Evolutionary conservation across 2,113 vertebrate species (phyloP), one percentile per base, ranked within the genome.

Genomic region (Egretta garzetta): DNA sequence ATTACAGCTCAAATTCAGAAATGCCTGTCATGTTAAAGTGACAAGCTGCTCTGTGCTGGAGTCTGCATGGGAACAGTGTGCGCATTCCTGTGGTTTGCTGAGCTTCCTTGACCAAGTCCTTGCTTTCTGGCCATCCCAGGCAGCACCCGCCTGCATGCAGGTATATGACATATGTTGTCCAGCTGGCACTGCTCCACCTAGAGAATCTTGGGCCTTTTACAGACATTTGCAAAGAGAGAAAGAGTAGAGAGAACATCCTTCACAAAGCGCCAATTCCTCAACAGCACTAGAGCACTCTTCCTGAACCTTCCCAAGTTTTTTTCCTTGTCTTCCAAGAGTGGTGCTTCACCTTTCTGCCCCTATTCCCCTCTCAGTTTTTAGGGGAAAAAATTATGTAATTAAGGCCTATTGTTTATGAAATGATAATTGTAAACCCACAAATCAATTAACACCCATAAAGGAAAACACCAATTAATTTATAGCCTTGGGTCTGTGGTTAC

Each of bases 21-120:
- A 37, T 1, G 3, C 12, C 26, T 30, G 32, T 33, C 1, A 1
- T 52, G 37, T 12, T 24, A 41, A 45, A 35, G 21, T n/a, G 39
- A 70, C 30, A 49, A 33, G 13, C 22, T 64, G n/a, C 28, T 49
- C 20, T 32, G 27, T 39, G n/a, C 43, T 56, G 41, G 56, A 27
- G 41, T 30, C 35, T 56, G n/a, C 23, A 3, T 47, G 39, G 19
- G 39, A 63, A 21, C 41, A 24, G n/a, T 17, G 7, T 9, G 30
- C 9, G 12, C 24, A 11, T 28, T 39, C 9, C n/a, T 53, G 21
- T 43, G n/a, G 15, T 88, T 73, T 50, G 50, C 16, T 49, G 76
- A 73, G 58, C 35, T 66, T 80, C 21, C 43, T 49, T 41, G 26
- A 53, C 6, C 22, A 39, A 24, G 53, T 30, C 35, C 55, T 62